Conservation (phyloP, 2,797 vertebrate genomes). For the Diplodus puntazzo region DNA sequence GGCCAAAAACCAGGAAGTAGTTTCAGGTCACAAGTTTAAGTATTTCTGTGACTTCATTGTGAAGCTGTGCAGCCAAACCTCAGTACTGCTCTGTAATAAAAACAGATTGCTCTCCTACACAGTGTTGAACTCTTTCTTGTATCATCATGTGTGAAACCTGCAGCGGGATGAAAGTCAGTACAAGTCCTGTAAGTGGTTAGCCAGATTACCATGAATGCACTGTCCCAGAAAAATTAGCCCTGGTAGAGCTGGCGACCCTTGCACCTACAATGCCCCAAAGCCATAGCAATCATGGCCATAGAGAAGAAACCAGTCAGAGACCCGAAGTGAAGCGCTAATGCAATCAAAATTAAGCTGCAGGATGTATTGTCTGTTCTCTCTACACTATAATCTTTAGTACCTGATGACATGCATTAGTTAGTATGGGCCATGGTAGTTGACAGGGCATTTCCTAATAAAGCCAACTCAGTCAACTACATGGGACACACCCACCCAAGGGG, state of each 20-base stretch:
- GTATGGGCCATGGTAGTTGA: neutral
- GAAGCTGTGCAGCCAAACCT: constrained; percentile 55
- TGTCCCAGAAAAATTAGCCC: constrained; percentile 3
- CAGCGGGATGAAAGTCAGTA: neutral
- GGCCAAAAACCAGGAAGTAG: constrained; percentile 46
- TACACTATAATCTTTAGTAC: neutral
- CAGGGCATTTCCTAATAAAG: neutral
- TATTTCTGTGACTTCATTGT: constrained; percentile 56
- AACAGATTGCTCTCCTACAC: constrained; percentile 27
- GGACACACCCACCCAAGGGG: neutral
- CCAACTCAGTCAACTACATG: neutral
- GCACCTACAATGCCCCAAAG: neutral
- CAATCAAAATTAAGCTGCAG: neutral
- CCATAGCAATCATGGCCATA: neutral
- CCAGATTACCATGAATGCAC: constrained; percentile 35
- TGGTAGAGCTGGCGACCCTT: neutral
- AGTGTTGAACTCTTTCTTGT: constrained; percentile 13
- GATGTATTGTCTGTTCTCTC: neutral
- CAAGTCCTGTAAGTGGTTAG: constrained; percentile 9
- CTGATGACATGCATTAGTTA: neutral
- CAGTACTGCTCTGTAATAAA: constrained; percentile 32
- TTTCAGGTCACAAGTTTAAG: constrained; percentile 62
- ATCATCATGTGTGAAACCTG: constrained; percentile 19
- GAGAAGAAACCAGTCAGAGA: neutral
- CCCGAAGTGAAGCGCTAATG: neutral